Conservation (phyloP, 2,888 invertebrate species). For the Thecophora atra region DNA sequence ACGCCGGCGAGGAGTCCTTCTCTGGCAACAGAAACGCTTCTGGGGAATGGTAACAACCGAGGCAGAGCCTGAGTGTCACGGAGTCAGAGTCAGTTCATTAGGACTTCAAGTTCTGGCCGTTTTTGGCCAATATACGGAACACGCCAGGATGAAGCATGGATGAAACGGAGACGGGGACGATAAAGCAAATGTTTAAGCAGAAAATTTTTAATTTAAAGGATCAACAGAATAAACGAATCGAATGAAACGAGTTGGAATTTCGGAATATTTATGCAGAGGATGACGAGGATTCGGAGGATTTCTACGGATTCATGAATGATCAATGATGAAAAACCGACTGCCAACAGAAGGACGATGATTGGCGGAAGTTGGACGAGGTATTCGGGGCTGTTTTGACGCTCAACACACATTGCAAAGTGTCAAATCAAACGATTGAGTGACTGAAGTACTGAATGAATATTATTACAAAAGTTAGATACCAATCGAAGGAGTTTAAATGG, state of each 20-base stretch:
- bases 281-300: not conserved
- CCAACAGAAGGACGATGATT: not conserved
- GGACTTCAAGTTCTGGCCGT: slow-evolving; percentile 24
- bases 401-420: not conserved
- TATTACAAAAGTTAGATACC: not conserved
- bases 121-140: slow-evolving; percentile 12
- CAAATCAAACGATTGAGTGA: not conserved
- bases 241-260: slow-evolving; percentile 46
- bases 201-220: slow-evolving; percentile 62
- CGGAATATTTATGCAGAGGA: slow-evolving; percentile 31
- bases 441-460: not conserved
- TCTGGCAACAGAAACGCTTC: not conserved
- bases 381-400: not conserved
- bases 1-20: not conserved
- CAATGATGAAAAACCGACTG: not conserved
- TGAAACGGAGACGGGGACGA: not conserved
- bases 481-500: not conserved
- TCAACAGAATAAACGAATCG: slow-evolving; percentile 64
- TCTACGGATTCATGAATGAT: slow-evolving; percentile 3
- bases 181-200: slow-evolving; percentile 57
- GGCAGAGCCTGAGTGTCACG: no score
- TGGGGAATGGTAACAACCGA: not conserved
- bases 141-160: slow-evolving; percentile 4
- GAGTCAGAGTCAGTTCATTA: slow-evolving; percentile 34
- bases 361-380: not conserved